Percentiles rank a stretch among this genome's conserved stretches.
phyloP scores from a whole-genome alignment of 2,797 vertebrate genomes.

The Alfaro cultratus region DNA sequence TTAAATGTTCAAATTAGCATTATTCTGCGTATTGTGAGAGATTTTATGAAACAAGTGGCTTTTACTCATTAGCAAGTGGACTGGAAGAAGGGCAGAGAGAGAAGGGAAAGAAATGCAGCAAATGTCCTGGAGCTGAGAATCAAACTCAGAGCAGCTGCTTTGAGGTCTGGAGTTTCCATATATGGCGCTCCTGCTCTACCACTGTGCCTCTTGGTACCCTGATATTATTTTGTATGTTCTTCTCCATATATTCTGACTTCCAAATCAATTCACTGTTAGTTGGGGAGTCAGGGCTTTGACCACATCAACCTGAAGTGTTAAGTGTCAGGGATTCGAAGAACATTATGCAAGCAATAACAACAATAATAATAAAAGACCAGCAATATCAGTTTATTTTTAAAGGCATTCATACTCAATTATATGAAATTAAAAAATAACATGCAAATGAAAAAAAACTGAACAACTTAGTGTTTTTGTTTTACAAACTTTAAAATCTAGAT shows the following conservation, averaged over 20 bases:
- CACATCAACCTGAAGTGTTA: constrained; percentile 33
- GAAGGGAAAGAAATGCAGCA: not conserved
- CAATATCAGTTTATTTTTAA: not conserved
- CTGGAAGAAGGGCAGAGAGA: not conserved
- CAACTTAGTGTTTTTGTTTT: not conserved
- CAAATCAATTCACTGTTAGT: constrained; percentile 21
- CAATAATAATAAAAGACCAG: not conserved
- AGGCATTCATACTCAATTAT: not conserved
- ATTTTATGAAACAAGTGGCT: not conserved
- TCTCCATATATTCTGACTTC: not conserved
- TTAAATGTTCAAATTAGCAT: not conserved
- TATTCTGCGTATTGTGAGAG: not conserved
- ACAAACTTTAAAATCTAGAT: not conserved
- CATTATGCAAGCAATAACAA: constrained; percentile 25
- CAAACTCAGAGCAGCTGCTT: not conserved
- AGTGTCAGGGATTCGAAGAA: constrained; percentile 23
- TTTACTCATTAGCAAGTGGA: not conserved
- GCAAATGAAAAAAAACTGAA: not conserved
- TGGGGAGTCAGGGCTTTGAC: constrained; percentile 38
- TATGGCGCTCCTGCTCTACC: not conserved
- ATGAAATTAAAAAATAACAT: not conserved
- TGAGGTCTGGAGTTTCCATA: not conserved
- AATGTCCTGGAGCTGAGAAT: not conserved
- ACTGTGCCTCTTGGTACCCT: not conserved
- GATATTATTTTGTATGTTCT: not conserved